Evolutionary conservation across 2,797 vertebrate genomes (phyloP), one percentile per base, ranked within the genome.

Genomic region (Heterohyrax brucei): DNA sequence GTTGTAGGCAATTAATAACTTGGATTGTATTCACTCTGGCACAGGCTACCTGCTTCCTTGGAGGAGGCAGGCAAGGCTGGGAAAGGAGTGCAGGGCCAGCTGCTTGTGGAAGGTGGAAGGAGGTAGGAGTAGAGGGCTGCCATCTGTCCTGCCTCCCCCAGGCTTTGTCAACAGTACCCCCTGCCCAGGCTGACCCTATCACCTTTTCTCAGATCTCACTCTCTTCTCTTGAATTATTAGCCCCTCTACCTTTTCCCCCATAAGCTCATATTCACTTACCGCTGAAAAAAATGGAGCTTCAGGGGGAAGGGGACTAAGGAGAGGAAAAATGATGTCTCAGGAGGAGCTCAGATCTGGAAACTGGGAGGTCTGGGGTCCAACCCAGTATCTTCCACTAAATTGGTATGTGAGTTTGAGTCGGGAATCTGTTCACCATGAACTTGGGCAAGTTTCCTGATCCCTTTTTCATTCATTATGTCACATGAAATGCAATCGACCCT

Each of bases 1-100:
- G 98, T 98, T 98, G 98, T 96, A 98, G 97, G 97, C 98, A 98
- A 98, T 98, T 99, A 98, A 99, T 98, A 98, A 98, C 98, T 98
- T 97, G 97, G 97, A 98, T 98, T 95, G 81, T 97, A 66, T 97
- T 98, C 97, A 98, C 98, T 97, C 97, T 95, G 53, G 97, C 90
- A 30, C 14, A 0, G 94, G 77, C 97, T 95, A 97, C 93, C 94
- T 88, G 93, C 89, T 95, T 97, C 97, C 95, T 98, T 97, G 97
- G 89, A 97, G 97, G 88, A 97, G 39, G 78, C 94, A 84, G 86
- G 96, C 79, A 53, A 90, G 76, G 96, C 95, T 97, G 97, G 61
- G 90, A 96, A 94, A 86, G 88, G 89, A 96, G 68, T 12, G 66
- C 64, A 59, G 26, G 93, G 68, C 88, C 87, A 80, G 95, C 77